Evolutionary conservation across 2,888 invertebrate genomes (phyloP).

Genomic region (Leucoptera coffeella): DNA sequence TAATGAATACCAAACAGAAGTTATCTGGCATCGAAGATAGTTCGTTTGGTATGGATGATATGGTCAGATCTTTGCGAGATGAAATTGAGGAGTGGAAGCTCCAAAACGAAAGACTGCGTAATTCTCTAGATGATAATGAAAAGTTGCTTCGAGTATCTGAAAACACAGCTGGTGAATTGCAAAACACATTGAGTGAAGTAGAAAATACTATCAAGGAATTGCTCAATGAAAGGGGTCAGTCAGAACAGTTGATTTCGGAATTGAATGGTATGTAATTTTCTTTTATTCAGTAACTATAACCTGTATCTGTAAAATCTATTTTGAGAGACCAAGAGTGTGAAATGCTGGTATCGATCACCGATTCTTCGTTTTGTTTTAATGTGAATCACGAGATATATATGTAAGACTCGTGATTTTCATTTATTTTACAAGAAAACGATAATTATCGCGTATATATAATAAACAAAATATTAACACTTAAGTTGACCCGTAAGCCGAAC

Average conservation of each 20-base stretch:
- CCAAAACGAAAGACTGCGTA: conserved; percentile 60
- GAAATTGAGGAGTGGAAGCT: conserved; percentile 53
- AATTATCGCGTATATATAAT: too few relatives aligned
- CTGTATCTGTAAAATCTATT: too few relatives aligned
- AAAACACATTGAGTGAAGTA: conserved; percentile 65
- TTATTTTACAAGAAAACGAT: too few relatives aligned
- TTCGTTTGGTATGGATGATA: conserved; percentile 66
- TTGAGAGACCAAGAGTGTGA: too few relatives aligned
- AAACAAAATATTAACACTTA: too few relatives aligned
- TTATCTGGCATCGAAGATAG: conserved; percentile 62
- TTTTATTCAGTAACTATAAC: too few relatives aligned
- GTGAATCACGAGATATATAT: too few relatives aligned
- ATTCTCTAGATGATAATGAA: conserved; percentile 58
- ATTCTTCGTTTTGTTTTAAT: too few relatives aligned
- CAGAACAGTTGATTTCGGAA: conserved; percentile 44
- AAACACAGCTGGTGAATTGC: conserved; percentile 74
- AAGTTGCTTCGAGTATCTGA: conserved; percentile 60
- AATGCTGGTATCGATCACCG: too few relatives aligned
- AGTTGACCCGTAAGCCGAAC: too few relatives aligned
- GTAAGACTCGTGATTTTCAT: too few relatives aligned
- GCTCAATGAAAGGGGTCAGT: conserved; percentile 33
- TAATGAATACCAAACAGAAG: conserved; percentile 50
- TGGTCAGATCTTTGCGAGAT: conserved; percentile 60
- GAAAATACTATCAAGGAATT: conserved; percentile 67
- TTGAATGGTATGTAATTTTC: conserved; percentile 35